Evolutionary conservation across 2,888 invertebrate species (phyloP), one percentile per base, ranked within the genome.

Genomic region (Emesis castigata): DNA sequence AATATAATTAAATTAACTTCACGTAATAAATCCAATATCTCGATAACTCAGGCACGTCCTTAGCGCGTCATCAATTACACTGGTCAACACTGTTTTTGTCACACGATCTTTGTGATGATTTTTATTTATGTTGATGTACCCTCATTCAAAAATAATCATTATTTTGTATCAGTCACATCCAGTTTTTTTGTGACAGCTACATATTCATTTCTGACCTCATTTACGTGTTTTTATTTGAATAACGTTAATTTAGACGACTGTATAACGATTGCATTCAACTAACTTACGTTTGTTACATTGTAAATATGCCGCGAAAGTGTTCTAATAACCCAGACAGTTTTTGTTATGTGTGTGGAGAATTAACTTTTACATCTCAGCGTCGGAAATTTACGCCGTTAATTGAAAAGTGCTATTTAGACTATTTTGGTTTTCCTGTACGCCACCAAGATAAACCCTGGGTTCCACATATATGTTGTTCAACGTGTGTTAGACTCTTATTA

Each of bases 311-410:
- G 26, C 26, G 62, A 76, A n/a, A n/a, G 76, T 76, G 61, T 68
- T 76, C 18, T 2, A 74, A 78, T 26, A 66, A 74, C 66, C 70
- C 73, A 0, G 70, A 78, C 61, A 58, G 34, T 70, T 79, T 75
- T 75, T 79, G 71, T 79, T 78, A 74, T 78, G 74, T 78, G 68
- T 78, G 78, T 68, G 74, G 58, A 71, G 69, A 78, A 66, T 70
- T 73, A 74, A 71, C 65, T 61, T 74, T 79, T 75, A 78, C 61
- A 72, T 64, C 48, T 44, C 62, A 71, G 62, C 61, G 61, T 61
- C 22, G 26, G 20, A 61, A 61, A 22, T 61, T 61, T 22, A 61
- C 61, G 61, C 61, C 22, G 14, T 61, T 61, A 61, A 61, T 61
- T 6, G 22, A 61, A 61, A 20, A 61, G 61, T 61, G 22, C 22